Evolutionary conservation across 2,797 vertebrate genomes (phyloP).

Genomic region (Coluber constrictor): DNA sequence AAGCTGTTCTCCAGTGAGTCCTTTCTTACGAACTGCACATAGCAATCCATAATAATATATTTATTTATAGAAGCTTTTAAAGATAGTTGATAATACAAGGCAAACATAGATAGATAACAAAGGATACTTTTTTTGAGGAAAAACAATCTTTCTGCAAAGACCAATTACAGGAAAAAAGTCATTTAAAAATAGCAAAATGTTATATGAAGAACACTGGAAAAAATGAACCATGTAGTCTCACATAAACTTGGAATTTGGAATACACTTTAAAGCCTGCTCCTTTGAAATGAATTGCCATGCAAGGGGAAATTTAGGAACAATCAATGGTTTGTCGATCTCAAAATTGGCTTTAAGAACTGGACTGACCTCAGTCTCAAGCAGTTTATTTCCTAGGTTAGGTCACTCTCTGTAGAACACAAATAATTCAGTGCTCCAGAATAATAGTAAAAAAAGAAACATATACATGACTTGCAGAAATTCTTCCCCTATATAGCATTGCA

Average conservation of each 20-base stretch:
- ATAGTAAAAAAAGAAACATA: neutral
- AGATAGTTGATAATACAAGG: neutral
- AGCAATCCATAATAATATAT: neutral
- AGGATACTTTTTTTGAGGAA: neutral
- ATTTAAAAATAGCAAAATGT: neutral
- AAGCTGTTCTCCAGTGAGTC: too few relatives aligned
- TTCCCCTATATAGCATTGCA: neutral
- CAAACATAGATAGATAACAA: slow-evolving; percentile 16
- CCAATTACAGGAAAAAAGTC: slow-evolving; percentile 16
- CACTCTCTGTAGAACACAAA: neutral
- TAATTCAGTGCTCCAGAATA: neutral
- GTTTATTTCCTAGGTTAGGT: neutral
- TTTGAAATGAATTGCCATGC: slow-evolving; percentile 28
- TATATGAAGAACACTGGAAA: neutral
- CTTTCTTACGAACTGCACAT: neutral
- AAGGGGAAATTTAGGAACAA: slow-evolving; percentile 45
- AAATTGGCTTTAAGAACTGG: slow-evolving; percentile 29
- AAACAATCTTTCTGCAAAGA: neutral
- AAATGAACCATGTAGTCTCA: neutral
- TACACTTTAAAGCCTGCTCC: slow-evolving; percentile 45
- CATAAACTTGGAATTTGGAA: slow-evolving; percentile 35
- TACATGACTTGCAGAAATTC: neutral
- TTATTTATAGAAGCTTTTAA: neutral
- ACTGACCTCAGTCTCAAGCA: slow-evolving; percentile 41
- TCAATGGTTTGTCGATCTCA: slow-evolving; percentile 49